phyloP scores from a whole-genome alignment of 2,113 vertebrate species.

The Microcebus lehilahytsara region DNA sequence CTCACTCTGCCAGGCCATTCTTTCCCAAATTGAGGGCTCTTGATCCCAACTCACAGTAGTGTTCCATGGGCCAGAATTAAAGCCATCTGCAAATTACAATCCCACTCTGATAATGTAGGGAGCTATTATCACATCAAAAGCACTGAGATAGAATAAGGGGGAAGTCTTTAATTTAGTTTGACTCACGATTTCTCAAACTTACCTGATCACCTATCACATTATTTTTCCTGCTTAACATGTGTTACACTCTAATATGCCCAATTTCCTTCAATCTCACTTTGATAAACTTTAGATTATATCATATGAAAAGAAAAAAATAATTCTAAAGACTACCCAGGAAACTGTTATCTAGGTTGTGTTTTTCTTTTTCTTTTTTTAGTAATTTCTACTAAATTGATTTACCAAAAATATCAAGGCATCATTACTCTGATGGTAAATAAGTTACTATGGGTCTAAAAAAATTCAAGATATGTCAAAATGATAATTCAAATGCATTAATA shows the following conservation, averaged over 20 bases:
- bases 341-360: background rate
- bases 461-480: background rate
- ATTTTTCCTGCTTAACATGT: background rate
- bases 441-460: background rate
- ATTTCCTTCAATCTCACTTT: background rate
- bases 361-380: background rate
- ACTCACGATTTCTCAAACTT: background rate
- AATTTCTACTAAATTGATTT: background rate
- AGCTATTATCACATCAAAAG: background rate
- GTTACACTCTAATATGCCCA: background rate
- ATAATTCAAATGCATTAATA: background rate
- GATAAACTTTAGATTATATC: background rate
- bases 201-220: background rate
- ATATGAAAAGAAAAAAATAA: background rate
- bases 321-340: background rate
- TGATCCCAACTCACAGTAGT: background rate
- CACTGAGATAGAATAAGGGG: background rate
- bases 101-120: background rate
- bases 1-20: fast-evolving
- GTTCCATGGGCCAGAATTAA: background rate
- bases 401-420: background rate
- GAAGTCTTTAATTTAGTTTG: background rate
- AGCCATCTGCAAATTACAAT: background rate
- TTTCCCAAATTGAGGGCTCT: background rate
- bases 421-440: background rate